Evolutionary conservation across 2,113 vertebrate species (phyloP).

Genomic region (Fregetta grallaria): DNA sequence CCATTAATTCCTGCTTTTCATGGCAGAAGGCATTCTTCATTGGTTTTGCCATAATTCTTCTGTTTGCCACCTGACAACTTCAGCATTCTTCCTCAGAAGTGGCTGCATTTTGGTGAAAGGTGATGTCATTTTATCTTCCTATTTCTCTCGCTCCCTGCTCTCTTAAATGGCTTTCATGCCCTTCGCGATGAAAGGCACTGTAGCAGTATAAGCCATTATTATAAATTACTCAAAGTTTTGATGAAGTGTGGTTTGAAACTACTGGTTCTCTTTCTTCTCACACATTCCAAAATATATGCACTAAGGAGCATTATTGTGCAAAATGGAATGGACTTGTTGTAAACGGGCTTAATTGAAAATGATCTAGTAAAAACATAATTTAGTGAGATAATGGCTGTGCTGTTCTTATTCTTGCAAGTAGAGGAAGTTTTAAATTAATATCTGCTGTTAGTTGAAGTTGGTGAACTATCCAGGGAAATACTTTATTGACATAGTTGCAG

Average conservation of each 20-base stretch:
- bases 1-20: background rate
- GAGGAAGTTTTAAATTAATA: constrained; percentile 22
- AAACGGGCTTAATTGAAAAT: constrained; percentile 53
- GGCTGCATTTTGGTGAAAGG: background rate
- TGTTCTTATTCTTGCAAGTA: background rate
- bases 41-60: background rate
- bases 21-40: background rate
- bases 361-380: constrained; percentile 24
- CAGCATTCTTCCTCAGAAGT: background rate
- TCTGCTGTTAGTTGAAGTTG: background rate
- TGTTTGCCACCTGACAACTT: background rate
- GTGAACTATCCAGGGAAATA: background rate
- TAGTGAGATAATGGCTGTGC: background rate
- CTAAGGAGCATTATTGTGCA: background rate
- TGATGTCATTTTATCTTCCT: background rate
- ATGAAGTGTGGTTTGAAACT: background rate
- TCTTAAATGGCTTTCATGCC: background rate
- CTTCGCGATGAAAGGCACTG: background rate
- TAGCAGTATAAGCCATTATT: background rate
- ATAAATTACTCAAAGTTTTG: background rate
- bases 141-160: background rate
- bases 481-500: background rate
- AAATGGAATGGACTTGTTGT: constrained; percentile 41
- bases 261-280: background rate
- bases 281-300: background rate